Conservation (phyloP, 1,140 invertebrate species). For the Dryas iulia region DNA sequence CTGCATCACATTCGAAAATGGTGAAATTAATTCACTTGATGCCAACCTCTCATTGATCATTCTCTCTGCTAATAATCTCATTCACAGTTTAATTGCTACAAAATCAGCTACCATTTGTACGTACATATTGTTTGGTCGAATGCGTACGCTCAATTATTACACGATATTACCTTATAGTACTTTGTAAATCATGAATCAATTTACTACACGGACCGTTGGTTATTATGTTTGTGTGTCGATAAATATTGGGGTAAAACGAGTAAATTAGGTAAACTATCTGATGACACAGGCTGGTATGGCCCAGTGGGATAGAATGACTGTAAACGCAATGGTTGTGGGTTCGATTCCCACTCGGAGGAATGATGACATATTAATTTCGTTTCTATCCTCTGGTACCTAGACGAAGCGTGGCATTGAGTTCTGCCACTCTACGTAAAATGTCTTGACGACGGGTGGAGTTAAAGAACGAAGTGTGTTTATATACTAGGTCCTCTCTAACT, state of each 20-base stretch:
- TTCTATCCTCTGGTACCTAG: too few species aligned
- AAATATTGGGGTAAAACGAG: not conserved
- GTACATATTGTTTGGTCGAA: constrained; percentile 21
- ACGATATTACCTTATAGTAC: constrained; percentile 23
- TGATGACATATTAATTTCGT: too few species aligned
- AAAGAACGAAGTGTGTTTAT: too few species aligned
- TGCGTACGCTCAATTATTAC: constrained; percentile 27
- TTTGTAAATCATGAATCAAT: constrained; percentile 13
- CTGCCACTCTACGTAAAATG: too few species aligned
- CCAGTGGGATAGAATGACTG: too few species aligned
- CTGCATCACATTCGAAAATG: not conserved
- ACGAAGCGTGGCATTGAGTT: too few species aligned
- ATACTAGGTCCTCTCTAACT: too few species aligned
- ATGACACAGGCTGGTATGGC: too few species aligned
- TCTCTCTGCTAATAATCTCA: constrained; percentile 45
- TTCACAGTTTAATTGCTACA: constrained; percentile 46
- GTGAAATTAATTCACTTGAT: constrained; percentile 34
- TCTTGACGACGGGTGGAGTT: too few species aligned
- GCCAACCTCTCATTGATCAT: constrained; percentile 34
- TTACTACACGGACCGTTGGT: not conserved
- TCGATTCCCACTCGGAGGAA: too few species aligned
- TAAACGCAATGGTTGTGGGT: too few species aligned
- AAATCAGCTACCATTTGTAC: constrained; percentile 45
- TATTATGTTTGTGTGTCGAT: not conserved
- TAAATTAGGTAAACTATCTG: not conserved